These are phyloP conservation scores for Dipodomys spectabilis DNA, from an alignment of 2,113 vertebrate species.

Conservation along the genomic window DNA sequence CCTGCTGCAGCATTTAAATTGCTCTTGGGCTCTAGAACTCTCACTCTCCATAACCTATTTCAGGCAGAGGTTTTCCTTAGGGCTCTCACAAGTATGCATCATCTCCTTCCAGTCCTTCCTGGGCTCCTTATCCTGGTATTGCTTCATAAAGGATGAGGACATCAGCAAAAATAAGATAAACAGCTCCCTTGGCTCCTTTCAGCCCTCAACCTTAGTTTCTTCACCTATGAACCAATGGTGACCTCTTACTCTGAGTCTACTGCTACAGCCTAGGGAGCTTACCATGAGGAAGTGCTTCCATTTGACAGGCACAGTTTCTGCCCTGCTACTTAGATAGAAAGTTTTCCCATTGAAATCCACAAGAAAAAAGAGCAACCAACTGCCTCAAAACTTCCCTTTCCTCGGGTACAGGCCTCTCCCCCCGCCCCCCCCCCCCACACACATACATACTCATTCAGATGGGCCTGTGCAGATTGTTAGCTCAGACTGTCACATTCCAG, in stretches of 20 bases:
- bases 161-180: neutral
- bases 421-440: too few species aligned
- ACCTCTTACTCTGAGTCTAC: neutral
- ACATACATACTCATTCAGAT: neutral
- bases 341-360: conserved; percentile 8
- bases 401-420: neutral
- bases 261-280: neutral
- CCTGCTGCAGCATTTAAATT: neutral
- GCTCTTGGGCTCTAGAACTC: neutral
- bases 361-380: neutral
- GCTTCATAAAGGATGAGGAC: neutral
- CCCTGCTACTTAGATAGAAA: neutral
- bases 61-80: neutral
- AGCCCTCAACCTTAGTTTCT: neutral
- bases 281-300: neutral
- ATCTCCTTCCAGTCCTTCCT: neutral
- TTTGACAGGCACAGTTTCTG: neutral
- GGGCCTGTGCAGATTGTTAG: neutral
- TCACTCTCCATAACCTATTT: neutral
- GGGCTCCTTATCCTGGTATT: neutral
- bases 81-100: neutral
- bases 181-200: neutral
- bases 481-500: neutral
- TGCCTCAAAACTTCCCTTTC: neutral
- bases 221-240: neutral